Base-by-base conservation (phyloP, 2,797 vertebrate species). In the Sebastes oblongus region DNA sequence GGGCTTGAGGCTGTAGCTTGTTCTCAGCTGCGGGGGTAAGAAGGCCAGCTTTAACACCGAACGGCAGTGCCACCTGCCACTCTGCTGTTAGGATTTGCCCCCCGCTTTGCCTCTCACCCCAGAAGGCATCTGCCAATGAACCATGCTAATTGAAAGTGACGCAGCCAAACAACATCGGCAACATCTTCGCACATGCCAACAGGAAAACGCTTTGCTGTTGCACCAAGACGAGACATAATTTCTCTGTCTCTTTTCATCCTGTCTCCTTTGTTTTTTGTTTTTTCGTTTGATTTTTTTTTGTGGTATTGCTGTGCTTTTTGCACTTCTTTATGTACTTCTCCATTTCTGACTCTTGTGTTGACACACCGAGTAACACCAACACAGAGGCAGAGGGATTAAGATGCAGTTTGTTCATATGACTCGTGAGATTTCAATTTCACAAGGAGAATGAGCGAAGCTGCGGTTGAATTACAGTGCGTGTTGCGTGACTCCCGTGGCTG, bases 61-160 rank as follows among this genome's bases (percentile, higher is more conserved):
- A 89, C 54, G 52, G 75, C 88, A 77, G 82, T 75, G 85, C 92
- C 94, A 94, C 92, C 93, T 94, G 93, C 89, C 90, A 90, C 92
- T 92, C 88, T 68, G 77, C 84, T 85, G 85, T 82, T 75, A 78
- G 83, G 88, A 86, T 88, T 81, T 86, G 80, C 88, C 86, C 85
- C 89, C 88, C 67, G 74, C 87, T 70, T 87, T 6, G 27, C 83
- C 71, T 82, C 82, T 86, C 82, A 67, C 81, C 89, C 87, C 84
- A 60, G 75, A 88, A 84, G 83, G 77, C 77, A 80, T 90, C 70
- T 84, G 72, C 87, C 87, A 87, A 66, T 75, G 80, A 90, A 88
- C 86, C 89, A 36, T 78, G 77, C 79, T 93, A 91, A 94, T 91
- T 88, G 80, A 88, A 83, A 88, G 85, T 76, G 82, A 90, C 87